A percentile compares a stretch with the other conserved stretches of the same genome.
These are phyloP conservation scores for Strongylocentrotus purpuratus DNA, from an alignment of 35 echinoderm and acorn worm genomes.

Conservation along the genomic window DNA sequence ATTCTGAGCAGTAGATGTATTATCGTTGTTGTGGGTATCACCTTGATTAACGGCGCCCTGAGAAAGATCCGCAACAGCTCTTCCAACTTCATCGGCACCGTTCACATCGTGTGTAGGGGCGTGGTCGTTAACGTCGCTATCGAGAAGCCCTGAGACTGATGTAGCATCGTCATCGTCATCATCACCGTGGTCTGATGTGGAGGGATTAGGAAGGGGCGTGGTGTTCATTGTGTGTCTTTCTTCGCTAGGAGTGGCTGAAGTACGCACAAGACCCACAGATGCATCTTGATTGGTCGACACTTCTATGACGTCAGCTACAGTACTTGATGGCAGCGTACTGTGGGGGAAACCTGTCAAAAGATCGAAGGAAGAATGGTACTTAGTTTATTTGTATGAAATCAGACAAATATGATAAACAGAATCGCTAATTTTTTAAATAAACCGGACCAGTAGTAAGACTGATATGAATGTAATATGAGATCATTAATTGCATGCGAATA, in stretches of 20 bases:
- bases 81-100: not conserved
- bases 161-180: not conserved
- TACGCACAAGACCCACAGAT: not conserved
- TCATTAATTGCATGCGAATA: too few species aligned
- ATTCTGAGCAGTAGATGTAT: not conserved
- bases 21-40: not conserved
- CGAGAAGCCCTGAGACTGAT: not conserved
- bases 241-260: not conserved
- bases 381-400: too few species aligned
- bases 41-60: not conserved
- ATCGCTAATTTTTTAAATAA: too few species aligned
- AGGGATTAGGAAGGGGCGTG: not conserved
- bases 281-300: not conserved
- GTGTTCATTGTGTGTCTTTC: too few species aligned
- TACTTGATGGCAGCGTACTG: not conserved
- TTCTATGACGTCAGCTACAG: not conserved
- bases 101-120: not conserved
- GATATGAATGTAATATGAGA: too few species aligned
- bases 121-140: not conserved
- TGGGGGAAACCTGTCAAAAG: not conserved
- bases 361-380: not conserved
- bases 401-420: too few species aligned
- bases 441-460: too few species aligned
- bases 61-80: not conserved
- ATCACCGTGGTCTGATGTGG: not conserved